These are phyloP conservation scores for Eulemur mongoz DNA, from an alignment of 2,797 vertebrate genomes.

Conservation along the genomic window DNA sequence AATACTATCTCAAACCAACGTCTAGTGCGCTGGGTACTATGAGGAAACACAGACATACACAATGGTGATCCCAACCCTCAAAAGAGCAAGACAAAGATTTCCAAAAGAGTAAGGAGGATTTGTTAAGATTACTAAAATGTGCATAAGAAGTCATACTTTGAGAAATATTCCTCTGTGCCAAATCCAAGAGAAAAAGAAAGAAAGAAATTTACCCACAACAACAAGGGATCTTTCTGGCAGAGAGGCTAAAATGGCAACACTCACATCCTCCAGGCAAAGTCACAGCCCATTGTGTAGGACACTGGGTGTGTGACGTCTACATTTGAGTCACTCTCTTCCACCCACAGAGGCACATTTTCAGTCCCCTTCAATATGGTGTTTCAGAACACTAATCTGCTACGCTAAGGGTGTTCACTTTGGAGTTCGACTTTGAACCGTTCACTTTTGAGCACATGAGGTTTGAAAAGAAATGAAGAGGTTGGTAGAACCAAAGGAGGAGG, in stretches of 20 bases:
- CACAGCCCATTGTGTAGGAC: not conserved
- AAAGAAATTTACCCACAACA: not conserved
- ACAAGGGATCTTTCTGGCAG: not conserved
- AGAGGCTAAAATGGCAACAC: not conserved
- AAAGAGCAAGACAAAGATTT: not conserved
- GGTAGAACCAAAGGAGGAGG: not conserved
- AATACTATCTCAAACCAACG: not conserved
- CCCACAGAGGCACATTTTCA: not conserved
- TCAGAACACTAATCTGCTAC: not conserved
- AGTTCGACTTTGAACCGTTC: not conserved
- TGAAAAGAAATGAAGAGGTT: not conserved
- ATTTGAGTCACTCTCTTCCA: not conserved
- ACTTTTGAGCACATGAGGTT: not conserved
- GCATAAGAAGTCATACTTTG: not conserved
- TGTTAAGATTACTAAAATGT: not conserved
- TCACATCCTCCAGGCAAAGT: not conserved
- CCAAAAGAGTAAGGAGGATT: not conserved
- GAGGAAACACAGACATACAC: not conserved
- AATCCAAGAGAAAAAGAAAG: not conserved
- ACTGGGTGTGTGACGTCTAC: not conserved
- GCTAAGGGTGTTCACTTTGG: not conserved
- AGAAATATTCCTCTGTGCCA: not conserved
- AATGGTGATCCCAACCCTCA: not conserved
- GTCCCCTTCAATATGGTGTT: not conserved
- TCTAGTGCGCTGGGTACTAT: not conserved